phyloP scores from a whole-genome alignment of 1,140 invertebrate species.

The Paramacrobiotus metropolitanus region DNA sequence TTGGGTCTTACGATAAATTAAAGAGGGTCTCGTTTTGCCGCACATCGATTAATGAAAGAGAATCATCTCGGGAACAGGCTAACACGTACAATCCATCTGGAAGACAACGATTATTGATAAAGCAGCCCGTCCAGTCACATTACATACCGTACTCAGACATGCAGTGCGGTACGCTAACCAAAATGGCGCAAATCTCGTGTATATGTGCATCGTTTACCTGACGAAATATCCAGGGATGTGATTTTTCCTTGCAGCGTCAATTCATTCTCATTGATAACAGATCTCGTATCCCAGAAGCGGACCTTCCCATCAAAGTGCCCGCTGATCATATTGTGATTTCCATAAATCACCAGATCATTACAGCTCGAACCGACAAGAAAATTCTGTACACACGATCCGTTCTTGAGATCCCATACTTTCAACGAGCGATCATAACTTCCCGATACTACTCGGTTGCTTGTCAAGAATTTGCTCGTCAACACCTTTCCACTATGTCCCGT shows the following conservation, averaged over 20 bases:
- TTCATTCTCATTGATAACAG: constrained; percentile 37
- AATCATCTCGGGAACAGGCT: constrained; percentile 77
- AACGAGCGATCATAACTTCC: constrained; percentile 63
- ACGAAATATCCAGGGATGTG: constrained; percentile 73
- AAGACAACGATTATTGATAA: no score
- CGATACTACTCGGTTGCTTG: constrained; percentile 54
- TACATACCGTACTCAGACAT: no score
- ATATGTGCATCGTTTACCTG: no score
- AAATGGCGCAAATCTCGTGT: no score
- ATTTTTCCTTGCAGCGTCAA: constrained; percentile 72
- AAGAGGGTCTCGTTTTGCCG: constrained; percentile 77
- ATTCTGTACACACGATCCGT: constrained; percentile 72
- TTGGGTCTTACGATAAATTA: no score
- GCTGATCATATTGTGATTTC: constrained; percentile 60
- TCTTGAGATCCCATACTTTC: constrained; percentile 86
- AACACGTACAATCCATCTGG: constrained; percentile 68
- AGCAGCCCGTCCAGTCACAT: no score
- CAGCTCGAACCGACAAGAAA: constrained; percentile 91
- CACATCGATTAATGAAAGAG: constrained; percentile 72
- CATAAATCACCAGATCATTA: constrained; percentile 72
- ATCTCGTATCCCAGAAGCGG: constrained; percentile 78
- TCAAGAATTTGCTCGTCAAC: constrained; percentile 72
- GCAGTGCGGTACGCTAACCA: no score
- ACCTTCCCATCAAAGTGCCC: constrained; percentile 92
- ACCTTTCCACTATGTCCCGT: constrained; percentile 91